Evolutionary conservation across 2,113 vertebrate species (phyloP), one percentile per base, ranked within the genome.

Genomic region (Nesospiza acunhae): DNA sequence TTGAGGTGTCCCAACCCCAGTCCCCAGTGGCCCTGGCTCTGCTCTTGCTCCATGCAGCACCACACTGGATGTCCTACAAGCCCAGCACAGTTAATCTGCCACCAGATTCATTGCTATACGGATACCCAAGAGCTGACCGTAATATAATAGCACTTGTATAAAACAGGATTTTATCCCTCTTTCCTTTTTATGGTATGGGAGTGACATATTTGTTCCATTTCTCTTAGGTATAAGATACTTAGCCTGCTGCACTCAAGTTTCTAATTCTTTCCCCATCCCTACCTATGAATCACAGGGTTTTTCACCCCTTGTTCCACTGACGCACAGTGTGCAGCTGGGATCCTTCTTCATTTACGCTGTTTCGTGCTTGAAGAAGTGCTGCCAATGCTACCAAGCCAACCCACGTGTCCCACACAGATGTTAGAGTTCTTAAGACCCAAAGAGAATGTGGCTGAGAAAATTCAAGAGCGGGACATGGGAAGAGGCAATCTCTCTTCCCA

Each of bases 341-440:
- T 73, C 81, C 63, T 76, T 91, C 93, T 82, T 94, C 70, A 72
- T 91, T 94, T 87, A 72, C 68, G 35, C 70, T 53, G 27, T 52
- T 93, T 85, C 20, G 5, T 73, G 75, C 73, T 74, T 82, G 74
- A 70, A 93, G 82, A 88, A 69, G 68, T 52, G 58, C 66, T 94
- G 92, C 70, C 80, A 89, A 5, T 64, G 62, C 86, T 93, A 89
- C 47, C 41, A 80, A 84, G 88, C 79, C 85, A 96, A 63, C 21
- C 31, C 59, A 83, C n/a, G 28, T 39, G 58, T 94, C 84, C 68
- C n/a, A 49, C 72, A 66, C 93, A 96, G 86, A 95, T 96, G 94
- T 93, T 92, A 96, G 84, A 94, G 79, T 44, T 96, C 90, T 97
- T 95, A 91, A 92, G 82, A 92, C 55, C 50, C 75, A 82, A 89